phyloP scores from a whole-genome alignment of 2,888 invertebrate species.

The Bembecia ichneumoniformis region DNA sequence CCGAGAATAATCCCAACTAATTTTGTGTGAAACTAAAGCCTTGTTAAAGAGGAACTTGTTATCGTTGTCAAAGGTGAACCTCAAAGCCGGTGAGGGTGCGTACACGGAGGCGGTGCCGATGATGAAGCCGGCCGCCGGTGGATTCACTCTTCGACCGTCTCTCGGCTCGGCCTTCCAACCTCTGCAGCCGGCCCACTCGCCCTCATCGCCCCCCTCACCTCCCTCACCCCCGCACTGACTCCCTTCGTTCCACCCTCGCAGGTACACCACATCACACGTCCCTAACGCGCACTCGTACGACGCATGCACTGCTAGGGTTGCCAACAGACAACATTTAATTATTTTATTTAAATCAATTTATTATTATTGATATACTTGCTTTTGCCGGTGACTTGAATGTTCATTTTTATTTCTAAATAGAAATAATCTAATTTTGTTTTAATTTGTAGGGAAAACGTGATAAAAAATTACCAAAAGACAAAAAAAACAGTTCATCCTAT shows the following conservation, averaged over 20 bases:
- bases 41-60: not conserved
- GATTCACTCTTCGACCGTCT: slow-evolving; percentile 84
- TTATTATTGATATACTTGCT: too few species aligned
- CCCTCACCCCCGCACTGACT: not conserved
- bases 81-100: slow-evolving; percentile 70
- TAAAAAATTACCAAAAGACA: too few species aligned
- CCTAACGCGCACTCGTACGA: not conserved
- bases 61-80: slow-evolving; percentile 67
- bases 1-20: too few species aligned
- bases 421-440: too few species aligned
- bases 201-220: slow-evolving; percentile 9
- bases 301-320: too few species aligned
- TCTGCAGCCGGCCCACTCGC: slow-evolving; percentile 54
- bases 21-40: too few species aligned
- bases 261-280: slow-evolving; percentile 1
- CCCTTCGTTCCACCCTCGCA: not conserved
- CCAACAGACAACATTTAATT: too few species aligned
- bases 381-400: too few species aligned
- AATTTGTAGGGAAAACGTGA: too few species aligned
- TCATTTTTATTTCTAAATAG: too few species aligned
- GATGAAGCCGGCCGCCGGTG: slow-evolving; percentile 75
- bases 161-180: slow-evolving; percentile 87
- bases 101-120: slow-evolving; percentile 44
- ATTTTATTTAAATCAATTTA: too few species aligned
- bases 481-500: too few species aligned